A percentile compares a stretch with the other conserved stretches of the same genome.
These are phyloP conservation scores for Drosophila lacertosa DNA, from an alignment of 1,140 invertebrate genomes.

Conservation along the genomic window DNA sequence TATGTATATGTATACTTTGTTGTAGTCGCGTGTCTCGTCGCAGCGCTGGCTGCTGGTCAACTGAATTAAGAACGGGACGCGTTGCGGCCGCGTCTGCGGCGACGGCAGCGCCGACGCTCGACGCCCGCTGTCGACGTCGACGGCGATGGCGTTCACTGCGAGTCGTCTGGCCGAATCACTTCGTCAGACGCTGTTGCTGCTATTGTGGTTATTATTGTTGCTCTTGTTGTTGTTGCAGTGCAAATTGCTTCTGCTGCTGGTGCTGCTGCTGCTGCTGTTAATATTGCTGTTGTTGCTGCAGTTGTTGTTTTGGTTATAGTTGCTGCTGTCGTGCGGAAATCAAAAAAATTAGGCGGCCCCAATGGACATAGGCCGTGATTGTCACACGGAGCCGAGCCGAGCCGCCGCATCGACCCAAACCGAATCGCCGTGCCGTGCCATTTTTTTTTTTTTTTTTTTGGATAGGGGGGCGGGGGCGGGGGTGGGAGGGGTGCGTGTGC, in stretches of 20 bases:
- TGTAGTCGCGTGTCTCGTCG: slow-evolving; percentile 75
- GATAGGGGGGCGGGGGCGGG: neutral
- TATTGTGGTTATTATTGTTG: slow-evolving; percentile 38
- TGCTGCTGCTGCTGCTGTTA: slow-evolving; percentile 22
- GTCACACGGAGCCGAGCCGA: slow-evolving; percentile 37
- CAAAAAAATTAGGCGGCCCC: slow-evolving; percentile 74
- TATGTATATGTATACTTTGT: slow-evolving; percentile 18
- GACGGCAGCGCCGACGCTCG: slow-evolving; percentile 33
- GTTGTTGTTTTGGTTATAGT: slow-evolving; percentile 32
- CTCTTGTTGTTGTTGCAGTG: slow-evolving; percentile 39
- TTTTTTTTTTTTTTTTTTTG: too few relatives aligned
- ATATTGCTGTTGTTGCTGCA: slow-evolving; percentile 34
- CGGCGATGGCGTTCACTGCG: slow-evolving; percentile 21
- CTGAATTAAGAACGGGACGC: slow-evolving; percentile 80
- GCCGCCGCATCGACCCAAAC: slow-evolving; percentile 2
- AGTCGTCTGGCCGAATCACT: slow-evolving; percentile 60
- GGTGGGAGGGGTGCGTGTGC: slow-evolving; percentile 6
- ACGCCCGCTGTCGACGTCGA: slow-evolving; percentile 23
- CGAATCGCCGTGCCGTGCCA: neutral
- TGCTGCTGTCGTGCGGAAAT: slow-evolving; percentile 64
- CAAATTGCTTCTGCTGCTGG: slow-evolving; percentile 61
- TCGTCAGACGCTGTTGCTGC: slow-evolving; percentile 25
- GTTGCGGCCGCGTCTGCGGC: slow-evolving; percentile 49
- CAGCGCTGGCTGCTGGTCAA: slow-evolving; percentile 80
- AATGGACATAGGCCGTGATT: slow-evolving; percentile 60